Evolutionary conservation across 1,140 invertebrate genomes (phyloP).

Genomic region (Dryas iulia): DNA sequence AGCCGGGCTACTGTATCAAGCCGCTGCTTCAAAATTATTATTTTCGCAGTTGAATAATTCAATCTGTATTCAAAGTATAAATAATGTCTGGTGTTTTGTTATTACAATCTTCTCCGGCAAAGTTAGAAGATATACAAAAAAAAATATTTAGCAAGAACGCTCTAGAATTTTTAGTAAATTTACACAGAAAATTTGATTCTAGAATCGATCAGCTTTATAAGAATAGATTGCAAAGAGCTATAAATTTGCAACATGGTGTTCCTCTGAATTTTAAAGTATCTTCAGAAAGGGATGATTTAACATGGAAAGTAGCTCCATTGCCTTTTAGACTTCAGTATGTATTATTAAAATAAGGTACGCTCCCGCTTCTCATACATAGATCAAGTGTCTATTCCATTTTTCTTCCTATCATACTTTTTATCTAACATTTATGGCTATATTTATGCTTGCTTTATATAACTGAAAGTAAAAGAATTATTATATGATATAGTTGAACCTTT

Average conservation of each 20-base stretch:
- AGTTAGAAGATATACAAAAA: constrained; percentile 76
- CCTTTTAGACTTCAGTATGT: constrained; percentile 75
- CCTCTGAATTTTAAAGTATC: constrained; percentile 60
- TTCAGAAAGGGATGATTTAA: constrained; percentile 55
- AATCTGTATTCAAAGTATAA: not conserved
- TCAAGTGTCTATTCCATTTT: constrained; percentile 5
- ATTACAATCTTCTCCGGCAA: constrained; percentile 72
- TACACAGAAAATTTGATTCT: constrained; percentile 71
- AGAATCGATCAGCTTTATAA: constrained; percentile 72
- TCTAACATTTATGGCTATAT: not conserved
- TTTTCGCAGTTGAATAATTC: not conserved
- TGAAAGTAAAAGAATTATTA: not conserved
- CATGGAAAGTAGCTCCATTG: constrained; percentile 81
- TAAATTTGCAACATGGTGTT: constrained; percentile 42
- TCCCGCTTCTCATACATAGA: constrained; percentile 22
- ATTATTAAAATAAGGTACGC: constrained; percentile 29
- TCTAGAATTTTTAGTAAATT: constrained; percentile 68
- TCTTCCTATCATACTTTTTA: constrained; percentile 1
- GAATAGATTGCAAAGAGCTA: constrained; percentile 55
- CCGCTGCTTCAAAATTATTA: not conserved
- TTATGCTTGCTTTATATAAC: not conserved
- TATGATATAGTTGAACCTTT: not conserved
- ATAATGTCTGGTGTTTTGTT: constrained; percentile 58
- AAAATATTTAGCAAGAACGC: constrained; percentile 67
- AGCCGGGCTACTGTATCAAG: not conserved